These are phyloP conservation scores for Meleagris gallopavo DNA, from an alignment of 2,113 vertebrate species.

Conservation along the genomic window DNA sequence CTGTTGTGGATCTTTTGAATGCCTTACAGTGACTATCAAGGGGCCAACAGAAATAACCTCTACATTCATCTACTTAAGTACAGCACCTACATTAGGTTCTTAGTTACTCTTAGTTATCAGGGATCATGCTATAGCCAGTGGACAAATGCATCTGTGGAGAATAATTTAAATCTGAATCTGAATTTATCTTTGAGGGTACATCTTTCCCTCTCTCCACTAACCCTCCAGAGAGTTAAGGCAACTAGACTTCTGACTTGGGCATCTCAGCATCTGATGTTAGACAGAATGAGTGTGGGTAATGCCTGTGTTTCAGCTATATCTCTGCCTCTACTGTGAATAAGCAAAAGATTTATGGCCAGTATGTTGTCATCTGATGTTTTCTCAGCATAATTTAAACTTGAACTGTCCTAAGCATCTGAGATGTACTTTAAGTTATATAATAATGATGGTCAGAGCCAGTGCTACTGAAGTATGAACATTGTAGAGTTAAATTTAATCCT, in stretches of 20 bases:
- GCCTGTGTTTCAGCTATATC: neutral
- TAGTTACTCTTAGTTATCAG: neutral
- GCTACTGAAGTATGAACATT: neutral
- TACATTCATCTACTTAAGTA: neutral
- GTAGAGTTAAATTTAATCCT: neutral
- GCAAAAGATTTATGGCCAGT: neutral
- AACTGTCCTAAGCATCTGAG: neutral
- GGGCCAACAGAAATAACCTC: neutral
- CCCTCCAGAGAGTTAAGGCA: neutral
- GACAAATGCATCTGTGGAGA: neutral
- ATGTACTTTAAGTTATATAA: neutral
- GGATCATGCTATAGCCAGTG: neutral
- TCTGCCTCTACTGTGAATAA: neutral
- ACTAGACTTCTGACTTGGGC: neutral
- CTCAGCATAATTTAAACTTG: neutral
- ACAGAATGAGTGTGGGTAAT: neutral
- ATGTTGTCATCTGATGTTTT: neutral
- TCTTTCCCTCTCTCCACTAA: neutral
- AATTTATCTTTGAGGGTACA: accelerated
- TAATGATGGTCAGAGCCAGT: neutral
- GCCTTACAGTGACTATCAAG: neutral
- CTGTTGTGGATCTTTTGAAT: neutral
- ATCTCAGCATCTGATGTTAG: neutral
- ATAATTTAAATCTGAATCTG: neutral
- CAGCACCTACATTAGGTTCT: neutral